Evolutionary conservation across 2,888 invertebrate species (phyloP), one percentile per base, ranked within the genome.

Genomic region (Physocephala rufipes): DNA sequence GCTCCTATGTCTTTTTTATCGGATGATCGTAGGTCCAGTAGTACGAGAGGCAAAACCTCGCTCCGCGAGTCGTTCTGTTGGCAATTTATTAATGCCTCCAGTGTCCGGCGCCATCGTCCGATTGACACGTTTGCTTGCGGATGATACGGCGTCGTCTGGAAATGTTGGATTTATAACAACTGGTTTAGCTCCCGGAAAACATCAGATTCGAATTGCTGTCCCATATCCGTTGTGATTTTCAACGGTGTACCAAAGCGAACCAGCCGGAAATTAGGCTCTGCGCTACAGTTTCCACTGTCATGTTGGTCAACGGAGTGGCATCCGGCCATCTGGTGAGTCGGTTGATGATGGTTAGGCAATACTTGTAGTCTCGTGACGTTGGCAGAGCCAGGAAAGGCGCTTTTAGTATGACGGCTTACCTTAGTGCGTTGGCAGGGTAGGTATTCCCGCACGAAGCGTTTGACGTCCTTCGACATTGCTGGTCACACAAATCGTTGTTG

Each of bases 11-110:
- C 53, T 21, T 55, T 13, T 13, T 55, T 55, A 55, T 24, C 7
- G 12, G 24, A 7, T 53, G 53, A 12, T 7, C 55, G 55, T 3
- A 55, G 55, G 19, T 7, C 24, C 12, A 63, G 63, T 15, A 72
- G 75, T 19, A 77, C 70, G 55, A 55, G 3, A 24, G 55, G 55
- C 4, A 55, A 55, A 16, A 68, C 66, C 16, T 71, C 63, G 12
- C 36, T 19, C 70, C 74, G 75, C 0, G 43, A 12, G 5, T 55
- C 55, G 0, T 13, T 55, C 21, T 58, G 15, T 24, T 55, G 24
- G n/a, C 75, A 75, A 19, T 68, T 73, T 3, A 74, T 63, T 2
- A 73, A 63, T 47, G 74, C 64, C 67, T 74, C 74, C 1, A 75
- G 65, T 1, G 74, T 36, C 2, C 73, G 68, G 19, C 76, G 72